Conservation (phyloP, 2,113 vertebrate species). For the Epinephelus fuscoguttatus region DNA sequence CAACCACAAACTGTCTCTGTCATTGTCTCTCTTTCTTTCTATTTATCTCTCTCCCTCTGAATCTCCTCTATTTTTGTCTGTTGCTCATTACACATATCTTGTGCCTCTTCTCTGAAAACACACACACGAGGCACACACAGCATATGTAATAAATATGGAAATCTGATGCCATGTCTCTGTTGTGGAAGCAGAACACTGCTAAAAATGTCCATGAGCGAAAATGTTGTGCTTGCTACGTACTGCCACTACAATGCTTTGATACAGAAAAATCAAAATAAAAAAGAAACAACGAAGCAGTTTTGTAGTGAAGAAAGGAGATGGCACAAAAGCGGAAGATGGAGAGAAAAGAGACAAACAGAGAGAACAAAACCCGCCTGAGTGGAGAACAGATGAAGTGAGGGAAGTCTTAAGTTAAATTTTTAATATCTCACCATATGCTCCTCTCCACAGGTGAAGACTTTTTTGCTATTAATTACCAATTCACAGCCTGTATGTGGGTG, state of each 20-base stretch:
- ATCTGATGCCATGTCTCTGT: slow-evolving; percentile 53
- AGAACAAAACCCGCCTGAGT: slow-evolving; percentile 34
- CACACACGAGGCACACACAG: not conserved
- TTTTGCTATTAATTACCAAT: slow-evolving; percentile 63
- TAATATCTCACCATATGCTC: slow-evolving; percentile 76
- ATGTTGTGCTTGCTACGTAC: slow-evolving; percentile 22
- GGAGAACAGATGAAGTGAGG: slow-evolving; percentile 51
- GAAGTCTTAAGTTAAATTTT: slow-evolving; percentile 70
- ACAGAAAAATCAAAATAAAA: slow-evolving; percentile 9
- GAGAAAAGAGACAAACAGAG: slow-evolving; percentile 14
- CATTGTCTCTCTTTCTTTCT: slow-evolving; percentile 22
- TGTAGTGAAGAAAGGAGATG: not conserved
- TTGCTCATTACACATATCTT: slow-evolving; percentile 31
- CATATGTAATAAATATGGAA: slow-evolving; percentile 62
- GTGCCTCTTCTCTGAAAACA: slow-evolving; percentile 15
- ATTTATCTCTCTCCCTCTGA: slow-evolving; percentile 3
- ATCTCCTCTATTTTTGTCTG: slow-evolving; percentile 41
- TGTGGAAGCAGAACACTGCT: slow-evolving; percentile 46
- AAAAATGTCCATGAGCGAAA: slow-evolving; percentile 57
- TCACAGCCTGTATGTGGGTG: slow-evolving; percentile 58
- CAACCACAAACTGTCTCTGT: slow-evolving; percentile 44
- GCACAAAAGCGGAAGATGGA: not conserved
- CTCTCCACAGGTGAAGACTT: slow-evolving; percentile 72
- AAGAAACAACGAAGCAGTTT: slow-evolving; percentile 17
- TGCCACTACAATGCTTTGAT: slow-evolving; percentile 27